phyloP scores from a whole-genome alignment of 2,888 invertebrate genomes.

The Pomacea canaliculata region DNA sequence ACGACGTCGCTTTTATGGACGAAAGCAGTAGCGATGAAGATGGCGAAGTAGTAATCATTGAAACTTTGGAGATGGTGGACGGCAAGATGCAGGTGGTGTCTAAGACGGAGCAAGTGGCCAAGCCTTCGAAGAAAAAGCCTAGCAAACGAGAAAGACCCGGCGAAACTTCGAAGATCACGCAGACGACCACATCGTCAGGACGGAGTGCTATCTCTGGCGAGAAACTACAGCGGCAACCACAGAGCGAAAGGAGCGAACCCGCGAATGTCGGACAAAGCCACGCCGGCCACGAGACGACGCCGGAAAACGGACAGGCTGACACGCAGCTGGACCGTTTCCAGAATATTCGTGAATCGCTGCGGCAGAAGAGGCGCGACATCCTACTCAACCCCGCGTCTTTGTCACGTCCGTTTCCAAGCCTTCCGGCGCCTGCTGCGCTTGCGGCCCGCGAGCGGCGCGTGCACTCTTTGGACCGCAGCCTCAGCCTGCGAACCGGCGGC shows the following conservation, averaged over 20 bases:
- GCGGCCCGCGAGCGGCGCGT: constrained; percentile 12
- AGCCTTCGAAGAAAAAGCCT: background rate
- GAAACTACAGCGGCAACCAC: background rate
- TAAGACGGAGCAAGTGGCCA: background rate
- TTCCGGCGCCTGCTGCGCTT: constrained; percentile 16
- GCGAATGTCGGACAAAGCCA: background rate
- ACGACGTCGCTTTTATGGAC: constrained; percentile 17
- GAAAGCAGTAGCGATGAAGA: constrained; percentile 11
- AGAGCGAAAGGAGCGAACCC: background rate
- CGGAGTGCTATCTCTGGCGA: background rate
- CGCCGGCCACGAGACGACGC: background rate
- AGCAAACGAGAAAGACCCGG: background rate
- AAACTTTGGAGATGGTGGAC: constrained; percentile 11
- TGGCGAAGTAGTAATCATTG: constrained; percentile 3
- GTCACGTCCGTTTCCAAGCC: constrained; percentile 13
- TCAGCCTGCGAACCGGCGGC: background rate
- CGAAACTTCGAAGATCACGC: too few species aligned
- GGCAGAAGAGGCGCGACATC: constrained; percentile 31
- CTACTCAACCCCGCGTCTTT: constrained; percentile 6
- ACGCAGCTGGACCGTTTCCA: constrained; percentile 29
- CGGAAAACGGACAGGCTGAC: background rate
- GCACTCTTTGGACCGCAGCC: constrained; percentile 31
- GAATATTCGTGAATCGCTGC: constrained; percentile 29
- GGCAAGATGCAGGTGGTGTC: constrained; percentile 21
- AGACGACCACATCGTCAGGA: too few species aligned